Base-by-base conservation (phyloP, 1,140 invertebrate species). In the Brachionus sp. region DNA sequence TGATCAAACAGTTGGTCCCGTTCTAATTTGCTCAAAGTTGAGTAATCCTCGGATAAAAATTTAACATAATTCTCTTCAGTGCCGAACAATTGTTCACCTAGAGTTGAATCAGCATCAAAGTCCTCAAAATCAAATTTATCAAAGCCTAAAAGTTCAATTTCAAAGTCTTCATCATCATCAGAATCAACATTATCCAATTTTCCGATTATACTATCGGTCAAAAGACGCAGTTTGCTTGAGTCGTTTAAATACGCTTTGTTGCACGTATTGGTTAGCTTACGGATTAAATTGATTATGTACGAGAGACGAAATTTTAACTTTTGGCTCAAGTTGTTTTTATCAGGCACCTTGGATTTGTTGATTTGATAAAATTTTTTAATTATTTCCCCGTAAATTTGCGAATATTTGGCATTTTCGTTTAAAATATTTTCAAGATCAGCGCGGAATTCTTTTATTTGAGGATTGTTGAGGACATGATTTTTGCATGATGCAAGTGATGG, bases 91-190 rank as follows among this genome's bases (percentile, higher is more conserved):
- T 37, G 16, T 7, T 70, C 66, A 5, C 66, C 35, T 9, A 70
- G 5, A 70, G 33, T 70, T 16, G 35, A 70, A 23, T 57, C 50
- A 37, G 33, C 64, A 39, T 70, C 66, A 70, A 37, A 70, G 7
- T 70, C 66, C 39, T 70, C 66, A 39, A 70, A 70, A 37, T 70
- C 66, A 70, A 70, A 70, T 3, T 39, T 70, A 9, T 70, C 66
- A 70, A 70, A 70, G 35, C 66, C 66, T 9, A 70, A 16, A 4
- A 70, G 66, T 16, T 70, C 66, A 16, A 70, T 70, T 39, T 70
- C 66, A 39, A 70, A 7, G n/a, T 70, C 66, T 1, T 16, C 10
- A 4, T 70, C 66, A 9, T 70, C 66, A 4, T 70, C 66, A 7
- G 5, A 3, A 6, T 70, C 66, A 39, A 37, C 35, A 39, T 70